Evolutionary conservation across 92 coral and sea anemone species (phyloP).

Genomic region (Parazoanthus swiftii): DNA sequence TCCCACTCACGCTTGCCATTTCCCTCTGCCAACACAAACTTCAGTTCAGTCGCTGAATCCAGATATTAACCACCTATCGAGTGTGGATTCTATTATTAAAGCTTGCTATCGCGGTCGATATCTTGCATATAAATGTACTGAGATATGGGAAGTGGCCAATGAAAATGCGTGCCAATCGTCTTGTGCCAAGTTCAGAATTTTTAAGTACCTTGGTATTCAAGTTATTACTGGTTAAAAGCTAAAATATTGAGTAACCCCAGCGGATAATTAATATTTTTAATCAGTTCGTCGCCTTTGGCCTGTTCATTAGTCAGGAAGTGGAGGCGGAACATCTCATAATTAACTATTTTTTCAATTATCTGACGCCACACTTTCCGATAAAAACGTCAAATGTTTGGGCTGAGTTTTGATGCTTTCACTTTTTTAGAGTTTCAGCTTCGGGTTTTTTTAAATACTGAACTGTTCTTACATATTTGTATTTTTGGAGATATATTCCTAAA

Average conservation of each 20-base stretch:
- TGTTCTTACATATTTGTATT: too few species aligned
- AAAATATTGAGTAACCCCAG: not conserved
- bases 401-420: too few species aligned
- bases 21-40: not conserved
- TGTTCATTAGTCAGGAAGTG: too few species aligned
- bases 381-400: too few species aligned
- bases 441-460: too few species aligned
- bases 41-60: not conserved
- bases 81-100: not conserved
- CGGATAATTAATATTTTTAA: not conserved
- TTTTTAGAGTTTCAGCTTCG: too few species aligned
- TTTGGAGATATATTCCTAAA: too few species aligned
- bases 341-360: too few species aligned
- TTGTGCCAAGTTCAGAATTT: not conserved
- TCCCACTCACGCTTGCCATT: not conserved
- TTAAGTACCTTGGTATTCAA: not conserved
- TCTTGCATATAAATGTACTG: not conserved
- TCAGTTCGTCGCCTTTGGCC: not conserved
- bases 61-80: not conserved
- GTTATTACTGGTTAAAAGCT: not conserved
- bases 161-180: conserved; percentile 11
- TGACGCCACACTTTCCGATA: too few species aligned
- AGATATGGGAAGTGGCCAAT: not conserved
- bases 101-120: not conserved
- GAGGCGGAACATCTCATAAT: too few species aligned